phyloP scores from a whole-genome alignment of 1,140 invertebrate species.

The Apis laboriosa region DNA sequence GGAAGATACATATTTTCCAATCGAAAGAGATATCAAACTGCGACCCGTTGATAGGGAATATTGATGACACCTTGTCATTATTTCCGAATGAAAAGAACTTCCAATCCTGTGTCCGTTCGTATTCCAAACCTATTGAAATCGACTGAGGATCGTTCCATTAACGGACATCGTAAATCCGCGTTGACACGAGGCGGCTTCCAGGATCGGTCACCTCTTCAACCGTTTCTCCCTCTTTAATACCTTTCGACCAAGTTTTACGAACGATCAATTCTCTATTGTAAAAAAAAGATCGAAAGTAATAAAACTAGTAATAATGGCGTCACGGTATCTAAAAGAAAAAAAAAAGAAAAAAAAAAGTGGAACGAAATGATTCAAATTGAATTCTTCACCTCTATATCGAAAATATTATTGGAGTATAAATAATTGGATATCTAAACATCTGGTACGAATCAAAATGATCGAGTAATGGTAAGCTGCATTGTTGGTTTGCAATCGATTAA shows the following conservation, averaged over 20 bases:
- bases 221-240: background rate
- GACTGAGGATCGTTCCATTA: conserved; percentile 8
- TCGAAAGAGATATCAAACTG: background rate
- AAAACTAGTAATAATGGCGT: too few species aligned
- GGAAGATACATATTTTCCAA: background rate
- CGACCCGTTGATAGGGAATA: conserved; percentile 23
- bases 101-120: background rate
- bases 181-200: background rate
- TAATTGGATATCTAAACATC: too few species aligned
- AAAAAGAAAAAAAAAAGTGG: background rate
- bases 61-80: conserved; percentile 28
- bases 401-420: too few species aligned
- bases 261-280: background rate
- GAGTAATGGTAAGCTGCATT: too few species aligned
- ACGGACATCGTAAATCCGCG: conserved; percentile 19
- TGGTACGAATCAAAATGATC: too few species aligned
- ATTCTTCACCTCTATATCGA: too few species aligned
- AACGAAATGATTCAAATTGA: too few species aligned
- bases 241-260: background rate
- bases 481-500: too few species aligned
- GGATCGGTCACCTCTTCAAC: background rate
- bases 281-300: background rate
- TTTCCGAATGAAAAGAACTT: conserved; percentile 8
- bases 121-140: conserved; percentile 5
- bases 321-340: background rate